Conservation (phyloP, 2,113 vertebrate genomes). For the Marmota flaviventris region DNA sequence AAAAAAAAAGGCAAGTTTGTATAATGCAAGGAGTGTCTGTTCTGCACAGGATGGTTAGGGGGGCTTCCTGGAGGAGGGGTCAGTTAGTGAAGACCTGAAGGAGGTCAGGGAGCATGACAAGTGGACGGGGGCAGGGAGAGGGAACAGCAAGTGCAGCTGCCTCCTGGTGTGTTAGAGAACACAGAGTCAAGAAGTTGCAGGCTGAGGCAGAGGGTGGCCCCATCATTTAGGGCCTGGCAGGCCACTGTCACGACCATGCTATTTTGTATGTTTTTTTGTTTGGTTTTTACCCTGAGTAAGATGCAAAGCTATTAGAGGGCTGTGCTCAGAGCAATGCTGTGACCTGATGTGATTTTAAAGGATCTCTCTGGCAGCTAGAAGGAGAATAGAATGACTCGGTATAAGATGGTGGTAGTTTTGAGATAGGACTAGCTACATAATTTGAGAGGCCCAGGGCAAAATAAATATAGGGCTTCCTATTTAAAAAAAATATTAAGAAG, state of each 20-base stretch:
- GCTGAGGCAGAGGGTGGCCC: not conserved
- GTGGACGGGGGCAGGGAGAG: not conserved
- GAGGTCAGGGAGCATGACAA: not conserved
- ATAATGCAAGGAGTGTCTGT: not conserved
- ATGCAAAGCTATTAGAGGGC: not conserved
- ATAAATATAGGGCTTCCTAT: not conserved
- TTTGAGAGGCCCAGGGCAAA: not conserved
- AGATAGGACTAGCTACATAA: not conserved
- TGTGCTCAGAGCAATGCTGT: not conserved
- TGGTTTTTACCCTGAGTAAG: not conserved
- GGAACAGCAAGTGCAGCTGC: not conserved
- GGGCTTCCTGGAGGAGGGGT: constrained; percentile 44
- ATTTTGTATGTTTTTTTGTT: not conserved
- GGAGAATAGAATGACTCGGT: not conserved
- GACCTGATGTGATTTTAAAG: constrained; percentile 46
- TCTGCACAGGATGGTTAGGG: not conserved
- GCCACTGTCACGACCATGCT: not conserved
- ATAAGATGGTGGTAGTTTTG: not conserved
- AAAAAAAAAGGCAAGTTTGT: not conserved
- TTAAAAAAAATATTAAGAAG: not conserved
- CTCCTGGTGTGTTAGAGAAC: not conserved
- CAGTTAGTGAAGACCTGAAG: not conserved
- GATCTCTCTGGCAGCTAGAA: not conserved
- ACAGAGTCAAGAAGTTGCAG: not conserved
- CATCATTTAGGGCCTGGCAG: not conserved